Base-by-base conservation (phyloP, 2,113 vertebrate genomes). In the Rhagologus leucostigma region DNA sequence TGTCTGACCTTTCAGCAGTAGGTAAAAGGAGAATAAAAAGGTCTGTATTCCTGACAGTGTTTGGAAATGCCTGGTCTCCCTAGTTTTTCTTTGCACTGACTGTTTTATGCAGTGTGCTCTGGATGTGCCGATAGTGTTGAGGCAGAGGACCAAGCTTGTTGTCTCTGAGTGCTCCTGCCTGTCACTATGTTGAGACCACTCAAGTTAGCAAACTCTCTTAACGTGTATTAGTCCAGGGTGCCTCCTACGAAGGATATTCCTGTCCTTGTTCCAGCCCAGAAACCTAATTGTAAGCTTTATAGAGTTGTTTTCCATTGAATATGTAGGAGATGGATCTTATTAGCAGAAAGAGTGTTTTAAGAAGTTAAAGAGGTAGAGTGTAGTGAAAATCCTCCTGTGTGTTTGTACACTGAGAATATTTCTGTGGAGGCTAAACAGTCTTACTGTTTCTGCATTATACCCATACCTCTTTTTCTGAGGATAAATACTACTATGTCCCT, bases 1-100 rank as follows among this genome's bases (percentile, higher is more conserved):
- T 91, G 67, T 83, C 78, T 91, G 84, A 93, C 91, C 55, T 94
- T 93, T 85, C 87, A 94, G 94, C 70, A 63, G 50, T 67, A 93
- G 84, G 93, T 93, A 63, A 93, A 80, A 85, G 27, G 59, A 80
- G 55, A 93, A 91, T 91, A 83, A 85, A 87, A 91, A 69, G 6
- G 22, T 57, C 89, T 91, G 0, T 83, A 47, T 62, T 91, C 24
- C 30, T 85, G 55, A 62, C 53, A 71, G 62, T 56, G 44, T 49
- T 64, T 89, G 53, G 44, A 77, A 77, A 64, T 79, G 53, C 49
- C 67, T 76, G 49, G 18, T 83, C 32, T 89, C 70, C 50, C 24
- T 87, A 16, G 32, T 53, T 93, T 78, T 91, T 3, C 55, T 85
- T 69, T 85, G 46, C 67, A 65, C 70, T 82, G 44, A 23, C 42